Conservation (phyloP, 2,113 vertebrate genomes). For the Eulemur macaco region DNA sequence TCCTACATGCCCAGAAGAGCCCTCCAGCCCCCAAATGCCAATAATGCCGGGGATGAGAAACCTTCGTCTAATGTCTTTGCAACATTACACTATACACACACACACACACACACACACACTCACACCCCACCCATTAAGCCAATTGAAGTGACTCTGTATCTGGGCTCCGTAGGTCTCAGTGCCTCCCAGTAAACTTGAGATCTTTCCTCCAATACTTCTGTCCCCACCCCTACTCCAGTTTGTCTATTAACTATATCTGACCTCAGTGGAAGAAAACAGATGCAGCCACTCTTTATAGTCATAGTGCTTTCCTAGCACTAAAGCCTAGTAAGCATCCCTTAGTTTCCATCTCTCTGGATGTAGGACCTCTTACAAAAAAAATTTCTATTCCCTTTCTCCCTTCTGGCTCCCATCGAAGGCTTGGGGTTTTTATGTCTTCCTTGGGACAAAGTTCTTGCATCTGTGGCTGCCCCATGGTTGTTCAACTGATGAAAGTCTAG, state of each 20-base stretch:
- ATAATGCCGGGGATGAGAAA: not conserved
- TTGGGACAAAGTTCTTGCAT: not conserved
- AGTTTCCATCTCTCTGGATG: not conserved
- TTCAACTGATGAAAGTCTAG: not conserved
- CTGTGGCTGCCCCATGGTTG: not conserved
- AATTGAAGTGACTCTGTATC: not conserved
- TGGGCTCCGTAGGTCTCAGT: not conserved
- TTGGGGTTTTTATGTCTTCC: not conserved
- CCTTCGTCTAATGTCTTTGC: not conserved
- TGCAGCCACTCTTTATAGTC: too few relatives aligned
- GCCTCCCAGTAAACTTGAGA: not conserved
- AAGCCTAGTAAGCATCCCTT: not conserved
- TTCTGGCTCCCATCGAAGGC: not conserved
- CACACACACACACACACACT: not conserved
- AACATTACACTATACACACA: not conserved
- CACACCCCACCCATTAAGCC: not conserved
- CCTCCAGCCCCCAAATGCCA: not conserved
- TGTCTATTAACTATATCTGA: not conserved
- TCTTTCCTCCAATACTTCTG: not conserved
- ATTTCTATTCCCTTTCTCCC: not conserved
- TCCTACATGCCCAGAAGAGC: not conserved
- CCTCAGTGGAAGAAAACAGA: not conserved
- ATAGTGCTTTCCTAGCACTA: not conserved
- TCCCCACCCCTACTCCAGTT: not conserved
- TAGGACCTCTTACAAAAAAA: not conserved